Evolutionary conservation across 2,888 invertebrate genomes (phyloP).

Genomic region (Gonocerus acuteangulatus): DNA sequence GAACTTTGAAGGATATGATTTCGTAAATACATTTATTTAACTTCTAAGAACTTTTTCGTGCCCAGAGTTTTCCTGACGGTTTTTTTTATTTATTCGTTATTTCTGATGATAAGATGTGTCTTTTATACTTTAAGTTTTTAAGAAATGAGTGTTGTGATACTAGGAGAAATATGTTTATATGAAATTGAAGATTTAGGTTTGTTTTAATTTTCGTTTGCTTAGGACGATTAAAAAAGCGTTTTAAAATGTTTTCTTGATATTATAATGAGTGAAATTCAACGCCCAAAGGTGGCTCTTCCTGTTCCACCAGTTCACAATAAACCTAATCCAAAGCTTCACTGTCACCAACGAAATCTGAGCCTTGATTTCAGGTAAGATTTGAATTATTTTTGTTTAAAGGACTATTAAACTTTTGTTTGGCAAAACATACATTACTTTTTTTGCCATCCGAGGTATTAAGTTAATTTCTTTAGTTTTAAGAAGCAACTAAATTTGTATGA

Average conservation of each 20-base stretch:
- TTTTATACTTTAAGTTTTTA: no score
- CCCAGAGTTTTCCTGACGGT: no score
- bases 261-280: constrained; percentile 36
- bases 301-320: constrained; percentile 54
- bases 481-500: no score
- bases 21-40: constrained; percentile 13
- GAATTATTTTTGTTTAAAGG: neutral
- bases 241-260: constrained; percentile 21
- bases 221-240: neutral
- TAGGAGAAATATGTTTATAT: neutral
- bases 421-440: neutral
- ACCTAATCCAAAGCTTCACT: constrained; percentile 49
- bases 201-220: neutral
- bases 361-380: constrained; percentile 70
- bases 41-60: no score
- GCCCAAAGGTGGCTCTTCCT: constrained; percentile 33
- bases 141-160: neutral
- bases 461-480: neutral
- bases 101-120: no score
- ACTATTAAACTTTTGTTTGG: neutral
- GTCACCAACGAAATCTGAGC: constrained; percentile 81
- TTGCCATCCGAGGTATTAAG: neutral
- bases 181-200: neutral
- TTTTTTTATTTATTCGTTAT: no score
- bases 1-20: constrained; percentile 8